Percentiles rank a stretch among this genome's conserved stretches.
Evolutionary conservation across 2,113 vertebrate species (phyloP).

Genomic region (Heterocephalus glaber): DNA sequence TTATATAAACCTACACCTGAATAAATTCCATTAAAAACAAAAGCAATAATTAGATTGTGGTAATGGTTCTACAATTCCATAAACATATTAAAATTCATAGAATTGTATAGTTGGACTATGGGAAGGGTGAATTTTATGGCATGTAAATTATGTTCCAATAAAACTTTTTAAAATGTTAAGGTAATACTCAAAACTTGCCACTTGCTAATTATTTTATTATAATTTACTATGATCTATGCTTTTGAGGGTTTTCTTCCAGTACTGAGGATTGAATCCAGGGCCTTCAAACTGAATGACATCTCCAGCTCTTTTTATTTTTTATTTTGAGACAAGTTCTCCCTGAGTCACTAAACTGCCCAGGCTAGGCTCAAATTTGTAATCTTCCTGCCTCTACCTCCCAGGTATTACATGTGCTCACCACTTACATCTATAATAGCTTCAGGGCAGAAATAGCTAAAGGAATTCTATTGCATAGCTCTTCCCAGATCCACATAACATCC

Average conservation of each 20-base stretch:
- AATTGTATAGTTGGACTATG: background rate
- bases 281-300: background rate
- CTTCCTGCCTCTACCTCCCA: background rate
- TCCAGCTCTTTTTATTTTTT: background rate
- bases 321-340: background rate
- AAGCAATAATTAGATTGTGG: background rate
- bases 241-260: background rate
- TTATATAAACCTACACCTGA: background rate
- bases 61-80: background rate
- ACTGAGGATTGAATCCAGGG: background rate
- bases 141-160: background rate
- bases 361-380: background rate
- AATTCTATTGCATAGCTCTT: background rate
- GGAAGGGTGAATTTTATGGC: background rate
- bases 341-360: background rate
- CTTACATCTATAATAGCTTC: too few relatives aligned
- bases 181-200: background rate
- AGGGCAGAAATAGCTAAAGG: background rate
- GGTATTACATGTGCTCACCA: background rate
- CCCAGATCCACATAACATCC: background rate
- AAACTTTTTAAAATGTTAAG: background rate
- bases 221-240: background rate
- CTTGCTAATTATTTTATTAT: background rate
- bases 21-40: background rate
- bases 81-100: background rate